A percentile compares a stretch with the other conserved stretches of the same genome.
Evolutionary conservation across 2,113 vertebrate genomes (phyloP).

Genomic region (Aramus guarauna): DNA sequence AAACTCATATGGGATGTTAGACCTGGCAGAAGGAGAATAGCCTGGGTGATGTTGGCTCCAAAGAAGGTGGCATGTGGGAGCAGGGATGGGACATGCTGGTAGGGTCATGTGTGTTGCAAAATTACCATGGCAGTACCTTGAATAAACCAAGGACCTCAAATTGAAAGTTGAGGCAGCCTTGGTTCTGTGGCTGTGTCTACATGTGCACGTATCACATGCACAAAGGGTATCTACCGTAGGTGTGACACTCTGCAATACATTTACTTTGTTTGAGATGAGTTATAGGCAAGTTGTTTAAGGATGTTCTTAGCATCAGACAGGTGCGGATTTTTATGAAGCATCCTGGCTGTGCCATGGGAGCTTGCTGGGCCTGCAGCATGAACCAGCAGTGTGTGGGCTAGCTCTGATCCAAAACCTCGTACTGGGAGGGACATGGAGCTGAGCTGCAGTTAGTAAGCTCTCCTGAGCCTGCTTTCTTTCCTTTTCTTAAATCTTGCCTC

Average conservation of each 20-base stretch:
- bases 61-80: not conserved
- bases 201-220: not conserved
- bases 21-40: not conserved
- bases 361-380: not conserved
- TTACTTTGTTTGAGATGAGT: not conserved
- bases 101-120: fast-evolving
- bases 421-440: not conserved
- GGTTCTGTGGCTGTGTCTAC: not conserved
- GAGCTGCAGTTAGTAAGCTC: not conserved
- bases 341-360: fast-evolving
- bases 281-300: not conserved
- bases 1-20: not conserved
- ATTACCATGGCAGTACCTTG: not conserved
- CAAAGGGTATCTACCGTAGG: too few species aligned
- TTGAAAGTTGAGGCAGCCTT: not conserved
- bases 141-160: not conserved
- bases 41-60: not conserved
- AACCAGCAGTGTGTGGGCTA: not conserved
- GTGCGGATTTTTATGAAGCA: not conserved
- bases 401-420: not conserved
- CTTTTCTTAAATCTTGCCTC: fast-evolving
- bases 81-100: not conserved
- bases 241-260: not conserved
- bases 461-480: not conserved
- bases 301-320: not conserved